Evolutionary conservation across 1,140 invertebrate genomes (phyloP), one percentile per base, ranked within the genome.

Genomic region (Sesamia nonagrioides): DNA sequence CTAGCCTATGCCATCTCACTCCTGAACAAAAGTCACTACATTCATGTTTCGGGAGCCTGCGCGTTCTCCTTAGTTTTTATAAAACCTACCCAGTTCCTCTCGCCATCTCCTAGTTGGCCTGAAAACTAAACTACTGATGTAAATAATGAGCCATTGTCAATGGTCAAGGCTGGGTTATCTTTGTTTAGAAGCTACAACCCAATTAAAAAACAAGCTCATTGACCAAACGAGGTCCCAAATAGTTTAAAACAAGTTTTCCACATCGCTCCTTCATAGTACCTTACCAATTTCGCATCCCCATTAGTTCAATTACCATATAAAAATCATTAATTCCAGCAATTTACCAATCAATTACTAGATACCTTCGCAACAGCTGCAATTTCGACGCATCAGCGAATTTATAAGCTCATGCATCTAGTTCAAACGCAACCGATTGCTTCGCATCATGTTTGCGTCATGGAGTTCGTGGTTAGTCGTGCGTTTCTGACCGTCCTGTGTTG

Each of bases 401-500:
- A 45, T 73, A 72, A 81, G 56, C 33, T 48, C 78, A 74, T 81
- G 75, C 48, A 77, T 74, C 58, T 77, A 77, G 75, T 48, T 7
- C 69, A 74, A 74, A 68, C n/a, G 79, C 68, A 77, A 77, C 50
- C 33, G 35, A 68, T 79, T 74, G 48, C n/a, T 58, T 48, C 50
- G 68, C 60, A 73, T 54, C n/a, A 35, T 18, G 50, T 74, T 82
- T 78, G 71, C 71, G 50, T 68, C 73, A 56, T 15, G 18, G 72
- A 79, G 68, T 66, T 54, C 61, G 50, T 79, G 60, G 27, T 42
- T 66, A 74, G 71, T 79, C 78, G 72, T 54, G 78, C 77, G 77
- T 73, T 73, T 73, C 77, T 66, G 27, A 40, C 15, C 18, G 33
- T n/a, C 42, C 18, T 35, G 58, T 79, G 77, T 79, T 37, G 33